Conservation (phyloP, 2,888 invertebrate species). For the Electrophaes corylata region DNA sequence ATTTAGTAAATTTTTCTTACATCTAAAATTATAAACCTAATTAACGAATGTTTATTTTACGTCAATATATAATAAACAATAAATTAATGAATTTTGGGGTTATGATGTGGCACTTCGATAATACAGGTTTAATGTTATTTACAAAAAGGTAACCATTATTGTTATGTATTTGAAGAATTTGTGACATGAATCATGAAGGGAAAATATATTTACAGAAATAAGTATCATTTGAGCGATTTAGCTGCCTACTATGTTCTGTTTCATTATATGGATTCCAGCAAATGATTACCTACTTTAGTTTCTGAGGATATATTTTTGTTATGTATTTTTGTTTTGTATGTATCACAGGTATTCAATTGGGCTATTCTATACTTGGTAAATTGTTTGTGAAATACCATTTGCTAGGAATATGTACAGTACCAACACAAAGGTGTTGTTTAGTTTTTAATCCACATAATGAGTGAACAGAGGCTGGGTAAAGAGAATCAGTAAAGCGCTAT, state of each 20-base stretch:
- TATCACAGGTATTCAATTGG: slow-evolving; percentile 7
- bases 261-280: slow-evolving; percentile 68
- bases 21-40: slow-evolving; percentile 74
- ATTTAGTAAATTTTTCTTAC: slow-evolving; percentile 60
- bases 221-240: slow-evolving; percentile 63
- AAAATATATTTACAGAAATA: slow-evolving; percentile 67
- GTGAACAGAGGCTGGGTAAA: slow-evolving; percentile 68
- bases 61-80: slow-evolving; percentile 74
- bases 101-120: slow-evolving; percentile 70
- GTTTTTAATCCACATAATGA: slow-evolving; percentile 69
- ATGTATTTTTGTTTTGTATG: neutral
- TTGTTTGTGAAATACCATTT: neutral
- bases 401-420: neutral
- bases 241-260: slow-evolving; percentile 65
- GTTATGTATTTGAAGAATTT: slow-evolving; percentile 48
- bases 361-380: neutral
- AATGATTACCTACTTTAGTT: neutral
- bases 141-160: slow-evolving; percentile 48
- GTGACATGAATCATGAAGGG: slow-evolving; percentile 53
- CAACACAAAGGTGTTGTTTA: neutral
- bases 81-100: slow-evolving; percentile 79
- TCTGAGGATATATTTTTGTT: neutral
- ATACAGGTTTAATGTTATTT: slow-evolving; percentile 58
- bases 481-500: slow-evolving; percentile 34
- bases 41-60: slow-evolving; percentile 72